Evolutionary conservation across 2,888 invertebrate genomes (phyloP).

Genomic region (Geotrupes spiniger): DNA sequence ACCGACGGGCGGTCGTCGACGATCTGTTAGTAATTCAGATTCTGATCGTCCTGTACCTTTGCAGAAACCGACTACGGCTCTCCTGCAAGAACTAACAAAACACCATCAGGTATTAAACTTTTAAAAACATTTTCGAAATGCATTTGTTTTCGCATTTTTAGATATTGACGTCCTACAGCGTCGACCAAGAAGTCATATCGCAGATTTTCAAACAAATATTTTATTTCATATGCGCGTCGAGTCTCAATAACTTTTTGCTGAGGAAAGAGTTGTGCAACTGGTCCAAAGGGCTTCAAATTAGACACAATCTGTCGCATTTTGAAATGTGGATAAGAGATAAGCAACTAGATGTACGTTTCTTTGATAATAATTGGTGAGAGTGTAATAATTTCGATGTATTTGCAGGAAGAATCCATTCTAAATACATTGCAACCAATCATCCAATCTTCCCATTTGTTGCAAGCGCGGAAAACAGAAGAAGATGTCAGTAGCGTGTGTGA

Average conservation of each 20-base stretch:
- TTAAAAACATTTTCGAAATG: too few relatives aligned
- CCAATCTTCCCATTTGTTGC: slow-evolving; percentile 92
- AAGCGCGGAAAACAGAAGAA: slow-evolving; percentile 87
- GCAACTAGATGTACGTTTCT: slow-evolving; percentile 44
- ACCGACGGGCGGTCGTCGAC: slow-evolving; percentile 49
- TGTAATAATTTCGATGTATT: slow-evolving; percentile 10
- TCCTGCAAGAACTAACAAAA: slow-evolving; percentile 68
- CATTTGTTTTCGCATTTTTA: slow-evolving; percentile 31
- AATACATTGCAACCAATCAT: slow-evolving; percentile 84
- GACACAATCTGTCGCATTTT: slow-evolving; percentile 89
- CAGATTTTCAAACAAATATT: slow-evolving; percentile 88
- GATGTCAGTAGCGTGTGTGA: slow-evolving; percentile 91
- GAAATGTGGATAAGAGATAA: slow-evolving; percentile 94
- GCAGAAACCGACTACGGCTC: slow-evolving; percentile 59
- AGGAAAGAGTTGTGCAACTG: slow-evolving; percentile 97
- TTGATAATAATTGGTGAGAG: too few relatives aligned
- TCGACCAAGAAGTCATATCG: slow-evolving; percentile 76
- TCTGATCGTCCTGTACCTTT: slow-evolving; percentile 40
- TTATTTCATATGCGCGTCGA: slow-evolving; percentile 92
- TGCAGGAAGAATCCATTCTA: slow-evolving; percentile 65
- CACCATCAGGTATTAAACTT: slow-evolving; percentile 56
- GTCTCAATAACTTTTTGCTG: slow-evolving; percentile 89
- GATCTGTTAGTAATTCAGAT: slow-evolving; percentile 40
- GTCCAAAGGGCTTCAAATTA: slow-evolving; percentile 96
- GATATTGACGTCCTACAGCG: slow-evolving; percentile 66